Conservation (phyloP, 1,140 invertebrate genomes). For the Tenebrio molitor region DNA sequence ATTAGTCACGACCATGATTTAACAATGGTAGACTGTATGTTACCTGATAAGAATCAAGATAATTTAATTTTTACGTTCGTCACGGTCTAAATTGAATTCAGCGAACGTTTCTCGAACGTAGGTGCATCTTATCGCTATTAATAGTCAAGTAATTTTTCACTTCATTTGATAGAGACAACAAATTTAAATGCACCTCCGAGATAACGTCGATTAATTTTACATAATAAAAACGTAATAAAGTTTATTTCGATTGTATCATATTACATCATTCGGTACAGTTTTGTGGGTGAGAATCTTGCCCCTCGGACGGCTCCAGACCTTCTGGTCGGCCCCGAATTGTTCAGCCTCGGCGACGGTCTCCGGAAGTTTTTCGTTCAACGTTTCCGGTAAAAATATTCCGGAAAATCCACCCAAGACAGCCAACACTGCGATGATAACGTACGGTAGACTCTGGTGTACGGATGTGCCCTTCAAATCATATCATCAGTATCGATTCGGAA, state of each 20-base stretch:
- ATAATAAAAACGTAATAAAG: neutral
- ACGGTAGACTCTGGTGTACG: constrained; percentile 67
- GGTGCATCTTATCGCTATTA: neutral
- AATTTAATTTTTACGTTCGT: neutral
- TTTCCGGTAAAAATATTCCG: constrained; percentile 78
- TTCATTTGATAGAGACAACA: neutral
- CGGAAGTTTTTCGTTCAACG: constrained; percentile 76
- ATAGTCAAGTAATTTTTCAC: neutral
- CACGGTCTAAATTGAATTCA: neutral
- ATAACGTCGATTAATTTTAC: no score
- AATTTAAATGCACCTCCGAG: no score
- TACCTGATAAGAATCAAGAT: constrained; percentile 10
- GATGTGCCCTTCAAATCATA: constrained; percentile 31
- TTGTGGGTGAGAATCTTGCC: constrained; percentile 4
- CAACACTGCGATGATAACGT: constrained; percentile 70
- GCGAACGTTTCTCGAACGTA: neutral
- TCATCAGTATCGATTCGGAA: constrained; percentile 1
- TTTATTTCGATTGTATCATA: constrained; percentile 11
- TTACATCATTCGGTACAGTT: neutral
- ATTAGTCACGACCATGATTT: constrained; percentile 7
- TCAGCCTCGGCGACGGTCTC: constrained; percentile 80
- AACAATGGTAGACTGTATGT: constrained; percentile 26
- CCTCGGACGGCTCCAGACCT: neutral
- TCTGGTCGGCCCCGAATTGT: constrained; percentile 68
- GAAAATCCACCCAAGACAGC: constrained; percentile 71